These are phyloP conservation scores for Propsilocerus akamusi DNA, from an alignment of 1,140 invertebrate genomes.

Conservation along the genomic window DNA sequence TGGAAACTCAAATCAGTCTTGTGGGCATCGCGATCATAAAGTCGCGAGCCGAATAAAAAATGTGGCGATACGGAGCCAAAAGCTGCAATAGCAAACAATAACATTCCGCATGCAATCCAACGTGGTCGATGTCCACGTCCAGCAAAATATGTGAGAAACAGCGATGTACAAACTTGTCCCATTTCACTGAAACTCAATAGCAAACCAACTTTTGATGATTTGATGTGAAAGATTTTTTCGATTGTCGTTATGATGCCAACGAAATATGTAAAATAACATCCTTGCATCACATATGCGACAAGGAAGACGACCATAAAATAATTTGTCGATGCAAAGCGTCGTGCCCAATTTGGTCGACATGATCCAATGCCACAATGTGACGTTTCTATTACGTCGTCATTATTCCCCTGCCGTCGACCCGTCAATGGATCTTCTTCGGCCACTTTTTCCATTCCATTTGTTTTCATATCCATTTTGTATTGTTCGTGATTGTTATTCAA, in stretches of 20 bases:
- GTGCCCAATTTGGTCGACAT: conserved; percentile 47
- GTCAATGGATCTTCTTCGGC: conserved; percentile 21
- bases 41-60: conserved; percentile 54
- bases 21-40: conserved; percentile 27
- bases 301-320: conserved; percentile 77
- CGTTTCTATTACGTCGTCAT: conserved; percentile 8
- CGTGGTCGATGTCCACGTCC: conserved; percentile 86
- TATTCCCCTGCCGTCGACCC: conserved; percentile 6
- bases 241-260: conserved; percentile 93
- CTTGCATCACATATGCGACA: conserved; percentile 74
- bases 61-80: conserved; percentile 74
- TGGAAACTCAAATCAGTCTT: not conserved
- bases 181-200: conserved; percentile 89
- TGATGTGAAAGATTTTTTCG: conserved; percentile 89
- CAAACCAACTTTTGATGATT: conserved; percentile 84
- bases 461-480: not conserved
- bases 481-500: not conserved
- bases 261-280: conserved; percentile 91
- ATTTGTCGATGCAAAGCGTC: conserved; percentile 70
- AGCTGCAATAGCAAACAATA: conserved; percentile 71
- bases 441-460: conserved; percentile 16
- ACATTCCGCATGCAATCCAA: conserved; percentile 89
- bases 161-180: conserved; percentile 75
- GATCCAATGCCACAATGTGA: conserved; percentile 48
- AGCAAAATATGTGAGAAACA: conserved; percentile 83